Evolutionary conservation across 2,113 vertebrate genomes (phyloP), one percentile per base, ranked within the genome.

Genomic region (Mus musculus): DNA sequence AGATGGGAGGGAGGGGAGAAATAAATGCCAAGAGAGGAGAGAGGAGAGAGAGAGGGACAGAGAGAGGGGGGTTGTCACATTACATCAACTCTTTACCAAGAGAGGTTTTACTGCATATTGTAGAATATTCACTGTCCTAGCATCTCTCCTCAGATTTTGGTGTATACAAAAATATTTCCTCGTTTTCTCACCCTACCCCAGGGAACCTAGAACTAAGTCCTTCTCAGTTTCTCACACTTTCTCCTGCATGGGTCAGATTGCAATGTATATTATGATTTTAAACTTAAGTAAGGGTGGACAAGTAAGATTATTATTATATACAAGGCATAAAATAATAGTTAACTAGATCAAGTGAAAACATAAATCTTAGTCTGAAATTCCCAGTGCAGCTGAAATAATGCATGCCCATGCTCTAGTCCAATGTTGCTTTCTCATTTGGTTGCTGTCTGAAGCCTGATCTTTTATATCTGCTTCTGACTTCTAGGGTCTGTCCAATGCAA

Each of bases 311-410:
- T 91, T 88, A 76, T 85, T n/a, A 2, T 39, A 65, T 28, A 89
- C 30, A 96, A 10, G 7, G 78, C 12, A 75, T 81, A 87, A 72
- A 88, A 90, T 65, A 13, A 69, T 42, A 76, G 61, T 65, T 95
- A 93, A 36, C n/a, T 56, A 73, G 81, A 92, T 42, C 19, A 80
- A 46, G 22, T 28, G 69, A 87, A 91, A 94, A 84, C 86, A 94
- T 56, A 91, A 75, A 76, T 94, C 20, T 65, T 73, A 89, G 92
- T 72, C 52, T 80, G 73, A 95, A 97, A 95, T 94, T 87, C 89
- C 85, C 91, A 54, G 76, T 67, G 24, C 46, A 76, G 33, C 49
- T 95, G 54, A 90, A 36, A 85, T 67, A 90, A 81, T 42, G 30
- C 22, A 87, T 67, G n/a, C 14, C 19, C 14, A 54, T 49, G 33